Evolutionary conservation across 2,797 vertebrate species (phyloP), one percentile per base, ranked within the genome.

Genomic region (Rhynchotus rufescens): DNA sequence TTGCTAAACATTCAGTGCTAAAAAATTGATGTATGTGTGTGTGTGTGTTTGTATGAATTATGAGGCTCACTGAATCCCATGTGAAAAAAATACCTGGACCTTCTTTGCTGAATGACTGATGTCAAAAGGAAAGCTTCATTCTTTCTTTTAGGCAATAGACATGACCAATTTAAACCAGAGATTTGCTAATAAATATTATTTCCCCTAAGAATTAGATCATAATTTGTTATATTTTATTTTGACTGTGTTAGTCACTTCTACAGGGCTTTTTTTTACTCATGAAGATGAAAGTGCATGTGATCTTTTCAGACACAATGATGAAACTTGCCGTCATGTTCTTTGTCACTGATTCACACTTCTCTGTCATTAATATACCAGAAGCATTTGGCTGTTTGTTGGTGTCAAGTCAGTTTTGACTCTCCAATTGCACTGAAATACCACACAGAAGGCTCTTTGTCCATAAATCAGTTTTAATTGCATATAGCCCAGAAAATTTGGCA

Each of bases 391-490:
- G 34, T 90, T 94, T 95, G 76, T 64, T 92, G 74, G 87, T 94
- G 86, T 85, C 93, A 96, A 89, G 90, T 87, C 91, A 86, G 86
- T 81, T 88, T 81, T 88, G 88, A 60, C 90, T 93, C 36, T 82
- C 92, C 96, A 96, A 36, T 36, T 36, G 91, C 71, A 93, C 75
- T 93, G 90, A 86, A 92, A 95, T 94, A 91, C 78, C 64, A 76
- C 28, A 92, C 67, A 3, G 23, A 92, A 94, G 69, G 30, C 34
- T 89, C 59, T 82, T 84, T 95, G n/a, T 90, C 85, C 91, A 93
- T 93, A 94, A 94, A 97, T 94, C 83, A 89, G 32, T 86, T 96
- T 91, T 88, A 90, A 90, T 88, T 90, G 57, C 78, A 80, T 93
- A 85, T 72, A 94, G 68, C 40, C 65, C 87, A 34, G 60, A 82